phyloP scores from a whole-genome alignment of 2,113 vertebrate species.

The Gallinago undulata region DNA sequence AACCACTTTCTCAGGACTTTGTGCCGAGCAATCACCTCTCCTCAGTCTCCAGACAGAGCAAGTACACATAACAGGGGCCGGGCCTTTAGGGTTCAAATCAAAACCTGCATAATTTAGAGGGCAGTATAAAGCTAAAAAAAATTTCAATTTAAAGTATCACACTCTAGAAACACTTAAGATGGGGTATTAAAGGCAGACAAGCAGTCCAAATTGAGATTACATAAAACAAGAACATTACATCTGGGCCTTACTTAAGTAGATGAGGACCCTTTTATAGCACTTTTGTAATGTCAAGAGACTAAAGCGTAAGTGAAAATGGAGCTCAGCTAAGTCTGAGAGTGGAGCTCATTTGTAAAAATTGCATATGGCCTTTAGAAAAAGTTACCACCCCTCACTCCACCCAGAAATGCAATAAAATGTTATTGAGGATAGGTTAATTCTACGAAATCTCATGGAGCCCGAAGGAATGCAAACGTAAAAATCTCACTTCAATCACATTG shows the following conservation, averaged over 20 bases:
- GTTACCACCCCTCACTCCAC: background rate
- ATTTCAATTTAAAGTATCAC: background rate
- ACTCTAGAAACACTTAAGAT: background rate
- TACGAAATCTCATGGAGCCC: background rate
- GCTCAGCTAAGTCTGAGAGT: background rate
- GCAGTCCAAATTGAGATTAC: background rate
- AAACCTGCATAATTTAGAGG: background rate
- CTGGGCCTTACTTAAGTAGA: background rate
- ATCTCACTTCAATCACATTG: background rate
- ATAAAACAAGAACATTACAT: background rate
- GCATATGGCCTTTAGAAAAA: background rate
- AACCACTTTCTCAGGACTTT: background rate
- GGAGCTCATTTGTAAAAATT: background rate
- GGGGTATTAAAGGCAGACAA: background rate
- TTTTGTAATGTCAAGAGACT: background rate
- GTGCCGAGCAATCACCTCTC: background rate
- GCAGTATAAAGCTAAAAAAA: background rate
- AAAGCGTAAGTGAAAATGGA: background rate
- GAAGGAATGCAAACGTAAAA: background rate
- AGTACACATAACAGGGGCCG: accelerated
- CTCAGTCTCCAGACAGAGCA: background rate
- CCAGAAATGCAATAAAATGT: background rate
- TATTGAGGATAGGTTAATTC: background rate
- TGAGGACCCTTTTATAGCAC: background rate
- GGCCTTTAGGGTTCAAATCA: background rate